phyloP scores from a whole-genome alignment of 2,113 vertebrate genomes.

The Pitta sordida region DNA sequence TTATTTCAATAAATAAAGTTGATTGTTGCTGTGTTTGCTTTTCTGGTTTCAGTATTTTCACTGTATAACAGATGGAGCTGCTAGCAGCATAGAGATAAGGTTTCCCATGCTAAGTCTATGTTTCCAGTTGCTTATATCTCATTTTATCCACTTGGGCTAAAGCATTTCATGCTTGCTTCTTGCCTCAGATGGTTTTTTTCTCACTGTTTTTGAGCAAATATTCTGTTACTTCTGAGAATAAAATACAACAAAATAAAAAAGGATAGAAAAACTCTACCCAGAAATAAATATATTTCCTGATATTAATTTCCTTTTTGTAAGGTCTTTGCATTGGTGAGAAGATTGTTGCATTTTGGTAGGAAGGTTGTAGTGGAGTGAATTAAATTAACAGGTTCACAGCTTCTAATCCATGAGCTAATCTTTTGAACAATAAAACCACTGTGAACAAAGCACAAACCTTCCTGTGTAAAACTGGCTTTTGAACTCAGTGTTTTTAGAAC shows the following conservation, averaged over 20 bases:
- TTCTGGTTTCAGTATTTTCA: conserved; percentile 50
- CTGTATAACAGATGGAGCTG: conserved; percentile 46
- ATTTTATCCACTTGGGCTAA: conserved; percentile 29
- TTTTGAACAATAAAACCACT: background rate
- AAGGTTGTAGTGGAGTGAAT: background rate
- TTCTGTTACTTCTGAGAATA: background rate
- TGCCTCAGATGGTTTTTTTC: background rate
- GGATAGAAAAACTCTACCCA: background rate
- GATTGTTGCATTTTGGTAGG: background rate
- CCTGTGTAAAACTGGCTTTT: background rate
- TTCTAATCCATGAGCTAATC: background rate
- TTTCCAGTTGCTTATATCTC: conserved; percentile 28
- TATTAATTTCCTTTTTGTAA: background rate
- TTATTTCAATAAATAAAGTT: conserved; percentile 61
- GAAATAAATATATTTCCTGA: background rate
- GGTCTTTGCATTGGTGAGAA: background rate
- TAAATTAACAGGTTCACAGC: background rate
- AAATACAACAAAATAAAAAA: background rate
- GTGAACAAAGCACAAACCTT: background rate
- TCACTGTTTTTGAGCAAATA: background rate
- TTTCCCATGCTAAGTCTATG: conserved; percentile 32
- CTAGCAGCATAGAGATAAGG: conserved; percentile 22
- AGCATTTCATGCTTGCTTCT: conserved; percentile 38
- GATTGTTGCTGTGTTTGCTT: conserved; percentile 37
- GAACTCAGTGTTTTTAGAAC: background rate